A percentile compares a stretch with the other conserved stretches of the same genome.
phyloP scores from a whole-genome alignment of 2,113 vertebrate species.

The Petroica traversi region DNA sequence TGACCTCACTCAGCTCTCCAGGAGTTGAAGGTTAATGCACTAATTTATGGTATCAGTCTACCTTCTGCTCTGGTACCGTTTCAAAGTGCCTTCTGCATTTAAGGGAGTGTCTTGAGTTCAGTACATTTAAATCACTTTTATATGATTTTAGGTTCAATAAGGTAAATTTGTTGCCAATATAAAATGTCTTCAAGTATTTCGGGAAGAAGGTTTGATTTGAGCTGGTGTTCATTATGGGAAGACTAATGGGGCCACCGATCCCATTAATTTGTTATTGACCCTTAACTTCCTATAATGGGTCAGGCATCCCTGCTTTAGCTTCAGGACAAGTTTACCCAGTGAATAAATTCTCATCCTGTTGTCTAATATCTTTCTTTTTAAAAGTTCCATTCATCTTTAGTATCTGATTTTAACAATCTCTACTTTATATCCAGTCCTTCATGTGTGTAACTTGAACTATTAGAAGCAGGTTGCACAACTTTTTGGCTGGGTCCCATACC shows the following conservation, averaged over 20 bases:
- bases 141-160: conserved; percentile 40
- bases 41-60: not conserved
- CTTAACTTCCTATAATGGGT: conserved; percentile 28
- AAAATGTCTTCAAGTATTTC: conserved; percentile 41
- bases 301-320: not conserved
- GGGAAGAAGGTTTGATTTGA: conserved; percentile 19
- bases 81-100: not conserved
- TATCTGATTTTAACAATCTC: not conserved
- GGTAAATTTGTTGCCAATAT: conserved; percentile 38
- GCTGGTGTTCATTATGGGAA: conserved; percentile 43
- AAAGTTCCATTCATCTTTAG: not conserved
- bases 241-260: conserved; percentile 64
- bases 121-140: conserved; percentile 59
- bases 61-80: not conserved
- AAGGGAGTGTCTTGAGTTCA: not conserved
- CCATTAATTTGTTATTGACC: conserved; percentile 66
- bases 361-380: not conserved
- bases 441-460: not conserved
- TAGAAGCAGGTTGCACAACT: not conserved
- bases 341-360: conserved; percentile 1
- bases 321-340: conserved; percentile 16
- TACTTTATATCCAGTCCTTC: not conserved
- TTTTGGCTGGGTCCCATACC: not conserved
- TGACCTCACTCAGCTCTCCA: not conserved
- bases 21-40: not conserved